phyloP scores from a whole-genome alignment of 2,113 vertebrate genomes.

The Chamaea fasciata region DNA sequence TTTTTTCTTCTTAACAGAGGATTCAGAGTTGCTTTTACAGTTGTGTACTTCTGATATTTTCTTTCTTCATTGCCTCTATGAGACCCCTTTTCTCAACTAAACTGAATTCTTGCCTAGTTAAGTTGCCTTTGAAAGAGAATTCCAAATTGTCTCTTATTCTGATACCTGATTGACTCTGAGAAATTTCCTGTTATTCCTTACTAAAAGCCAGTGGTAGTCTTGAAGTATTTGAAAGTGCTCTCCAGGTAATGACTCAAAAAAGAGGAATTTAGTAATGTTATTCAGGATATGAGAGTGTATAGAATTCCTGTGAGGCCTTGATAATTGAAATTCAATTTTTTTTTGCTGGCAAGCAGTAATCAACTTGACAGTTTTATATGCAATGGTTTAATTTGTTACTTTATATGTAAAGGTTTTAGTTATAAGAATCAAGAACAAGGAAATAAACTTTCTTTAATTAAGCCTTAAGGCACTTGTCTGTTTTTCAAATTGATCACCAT shows the following conservation, averaged over 20 bases:
- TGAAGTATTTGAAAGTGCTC: neutral
- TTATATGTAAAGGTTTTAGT: neutral
- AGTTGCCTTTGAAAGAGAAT: neutral
- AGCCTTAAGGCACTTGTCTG: neutral
- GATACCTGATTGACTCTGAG: neutral
- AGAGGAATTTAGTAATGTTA: neutral
- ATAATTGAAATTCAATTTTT: neutral
- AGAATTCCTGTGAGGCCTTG: neutral
- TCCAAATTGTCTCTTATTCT: neutral
- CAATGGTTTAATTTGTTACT: neutral
- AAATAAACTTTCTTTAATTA: constrained; percentile 9
- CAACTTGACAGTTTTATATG: neutral
- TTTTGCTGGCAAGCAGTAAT: neutral
- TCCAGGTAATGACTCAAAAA: neutral
- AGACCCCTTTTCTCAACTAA: neutral
- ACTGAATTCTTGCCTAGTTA: neutral
- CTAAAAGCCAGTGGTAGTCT: neutral
- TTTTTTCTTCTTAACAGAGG: neutral
- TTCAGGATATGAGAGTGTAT: neutral
- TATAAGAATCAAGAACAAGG: neutral
- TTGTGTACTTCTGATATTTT: neutral
- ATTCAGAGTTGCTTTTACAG: neutral
- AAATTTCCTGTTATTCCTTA: neutral
- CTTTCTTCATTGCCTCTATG: neutral
- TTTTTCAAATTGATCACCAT: neutral